phyloP scores from a whole-genome alignment of 2,888 invertebrate species.

The Nycteola revayana region DNA sequence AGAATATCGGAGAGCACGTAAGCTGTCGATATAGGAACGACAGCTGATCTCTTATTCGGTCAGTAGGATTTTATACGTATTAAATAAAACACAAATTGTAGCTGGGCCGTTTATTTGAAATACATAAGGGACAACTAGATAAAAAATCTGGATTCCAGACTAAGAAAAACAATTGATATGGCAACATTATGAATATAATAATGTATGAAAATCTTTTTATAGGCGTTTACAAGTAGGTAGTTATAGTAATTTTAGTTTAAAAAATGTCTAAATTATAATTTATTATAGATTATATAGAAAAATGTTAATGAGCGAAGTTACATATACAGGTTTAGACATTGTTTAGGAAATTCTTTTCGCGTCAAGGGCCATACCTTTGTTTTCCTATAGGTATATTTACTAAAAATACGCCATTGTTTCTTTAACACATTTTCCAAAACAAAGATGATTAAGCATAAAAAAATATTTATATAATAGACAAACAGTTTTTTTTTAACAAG shows the following conservation, averaged over 20 bases:
- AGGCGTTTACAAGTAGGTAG: constrained; percentile 48
- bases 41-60: too few relatives aligned
- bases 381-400: too few relatives aligned
- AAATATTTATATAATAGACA: too few relatives aligned
- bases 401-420: too few relatives aligned
- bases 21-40: too few relatives aligned
- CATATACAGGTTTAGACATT: constrained; percentile 18
- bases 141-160: constrained; percentile 72
- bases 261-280: constrained; percentile 50
- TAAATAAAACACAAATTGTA: constrained; percentile 46
- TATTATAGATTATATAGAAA: constrained; percentile 44
- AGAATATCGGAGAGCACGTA: too few relatives aligned
- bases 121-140: constrained; percentile 73
- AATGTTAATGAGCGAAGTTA: constrained; percentile 39
- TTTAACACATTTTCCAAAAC: constrained; percentile 11
- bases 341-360: too few relatives aligned
- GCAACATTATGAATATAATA: constrained; percentile 66
- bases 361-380: too few relatives aligned
- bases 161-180: constrained; percentile 77
- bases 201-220: constrained; percentile 50
- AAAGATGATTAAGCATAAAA: constrained; percentile 7
- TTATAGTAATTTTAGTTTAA: constrained; percentile 44
- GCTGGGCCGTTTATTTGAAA: constrained; percentile 75
- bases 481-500: too few relatives aligned
- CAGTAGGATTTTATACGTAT: too few relatives aligned